Base-by-base conservation (phyloP, 2,797 vertebrate species). In the Sparus aurata region DNA sequence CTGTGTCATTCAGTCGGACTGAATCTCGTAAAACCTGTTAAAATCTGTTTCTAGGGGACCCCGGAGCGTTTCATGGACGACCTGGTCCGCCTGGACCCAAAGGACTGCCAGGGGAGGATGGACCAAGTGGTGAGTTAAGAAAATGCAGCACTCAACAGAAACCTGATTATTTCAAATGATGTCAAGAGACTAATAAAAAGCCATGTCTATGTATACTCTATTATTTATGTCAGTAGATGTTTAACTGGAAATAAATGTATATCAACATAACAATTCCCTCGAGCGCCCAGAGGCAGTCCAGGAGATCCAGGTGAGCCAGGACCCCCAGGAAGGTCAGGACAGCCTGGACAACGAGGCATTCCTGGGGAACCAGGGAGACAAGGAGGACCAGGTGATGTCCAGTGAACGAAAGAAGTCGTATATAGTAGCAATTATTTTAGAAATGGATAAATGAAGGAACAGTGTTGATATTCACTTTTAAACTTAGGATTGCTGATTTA, bases 271-370 rank as follows among this genome's bases (percentile, higher is more conserved):
- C 68, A 6, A 22, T 68, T 62, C 60, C 53, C 5, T 75, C 0
- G 10, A 92, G 90, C 7, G 45, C 17, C 12, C 17, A 72, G 17
- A 47, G 89, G 85, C 20, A 16, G 10, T 47, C 80, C 75, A 59
- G 92, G 92, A 69, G 76, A 90, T 71, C 71, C 69, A 73, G 92
- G 92, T 54, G 83, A 90, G 23, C 75, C 25, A 7, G 93, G 92
- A 70, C 43, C 2, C 1, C 79, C 1, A 1, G 93, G 93, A 62
- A 57, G 16, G 3, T 41, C 59, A 18, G 92, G 92, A 62, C 25
- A 22, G 10, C 75, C 70, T 20, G 93, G 93, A 72, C 25, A n/a
- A 22, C 52, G 11, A 53, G 92, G 92, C 15, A n/a, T 5, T 66
- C 8, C 18, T 0, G 93, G 91, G 15, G 75, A 85, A 54, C 58